A percentile compares a stretch with the other conserved stretches of the same genome.
These are phyloP conservation scores for Psephotus haematonotus DNA, from an alignment of 2,113 vertebrate genomes.

Conservation along the genomic window DNA sequence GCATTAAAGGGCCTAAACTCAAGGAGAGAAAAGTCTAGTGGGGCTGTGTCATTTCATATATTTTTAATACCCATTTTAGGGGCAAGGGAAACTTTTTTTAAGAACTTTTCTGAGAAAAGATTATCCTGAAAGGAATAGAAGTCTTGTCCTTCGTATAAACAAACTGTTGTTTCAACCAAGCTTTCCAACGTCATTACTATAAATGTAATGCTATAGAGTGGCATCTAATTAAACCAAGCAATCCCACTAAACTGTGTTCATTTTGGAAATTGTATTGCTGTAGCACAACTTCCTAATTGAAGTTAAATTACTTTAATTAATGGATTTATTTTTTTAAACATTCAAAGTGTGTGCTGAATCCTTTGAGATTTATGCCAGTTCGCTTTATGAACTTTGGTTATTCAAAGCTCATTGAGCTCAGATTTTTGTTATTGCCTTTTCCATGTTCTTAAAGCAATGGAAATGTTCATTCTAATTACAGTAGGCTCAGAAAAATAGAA, in stretches of 20 bases:
- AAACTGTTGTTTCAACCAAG: background rate
- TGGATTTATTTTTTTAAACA: constrained; percentile 25
- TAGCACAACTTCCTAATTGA: constrained; percentile 35
- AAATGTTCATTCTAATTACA: background rate
- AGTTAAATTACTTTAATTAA: constrained; percentile 46
- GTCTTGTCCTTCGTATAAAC: background rate
- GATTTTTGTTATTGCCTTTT: background rate
- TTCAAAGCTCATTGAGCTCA: background rate
- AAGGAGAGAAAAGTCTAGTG: background rate
- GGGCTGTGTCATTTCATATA: background rate
- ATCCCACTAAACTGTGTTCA: background rate
- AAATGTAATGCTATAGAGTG: background rate
- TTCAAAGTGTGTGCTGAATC: background rate
- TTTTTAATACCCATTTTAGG: background rate
- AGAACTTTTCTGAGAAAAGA: background rate
- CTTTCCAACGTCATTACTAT: constrained; percentile 4
- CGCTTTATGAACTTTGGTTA: background rate
- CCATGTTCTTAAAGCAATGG: background rate
- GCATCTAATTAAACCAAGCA: constrained; percentile 4
- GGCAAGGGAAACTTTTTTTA: background rate
- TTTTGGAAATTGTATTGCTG: background rate
- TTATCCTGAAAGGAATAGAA: background rate
- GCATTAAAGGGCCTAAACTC: background rate
- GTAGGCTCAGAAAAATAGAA: background rate
- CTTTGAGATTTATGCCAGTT: background rate